Conservation (phyloP, 2,888 invertebrate genomes). For the Odontothrips loti region DNA sequence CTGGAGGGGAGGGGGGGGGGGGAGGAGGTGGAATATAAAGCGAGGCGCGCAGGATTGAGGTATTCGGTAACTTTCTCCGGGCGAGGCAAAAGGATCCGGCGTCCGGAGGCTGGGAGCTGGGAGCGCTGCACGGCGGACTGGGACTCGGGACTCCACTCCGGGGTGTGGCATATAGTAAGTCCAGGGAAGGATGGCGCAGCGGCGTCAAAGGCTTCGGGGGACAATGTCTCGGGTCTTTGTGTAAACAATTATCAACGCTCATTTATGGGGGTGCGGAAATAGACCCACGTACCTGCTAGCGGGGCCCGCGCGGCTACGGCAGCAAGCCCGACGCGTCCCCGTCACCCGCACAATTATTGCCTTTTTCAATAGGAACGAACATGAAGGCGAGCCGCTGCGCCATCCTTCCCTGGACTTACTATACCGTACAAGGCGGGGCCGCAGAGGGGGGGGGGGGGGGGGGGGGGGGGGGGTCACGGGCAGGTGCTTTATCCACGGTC, state of each 20-base stretch:
- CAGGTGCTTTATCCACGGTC: not conserved
- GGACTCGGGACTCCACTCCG: not conserved
- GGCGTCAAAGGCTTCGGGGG: too few relatives aligned
- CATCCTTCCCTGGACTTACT: too few relatives aligned
- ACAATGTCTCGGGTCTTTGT: too few relatives aligned
- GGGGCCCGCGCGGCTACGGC: too few relatives aligned
- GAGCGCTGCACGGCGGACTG: not conserved
- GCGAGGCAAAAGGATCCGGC: not conserved
- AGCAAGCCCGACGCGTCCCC: too few relatives aligned
- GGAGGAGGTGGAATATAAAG: not conserved
- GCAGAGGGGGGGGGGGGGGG: not conserved
- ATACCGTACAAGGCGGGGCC: slow-evolving; percentile 12
- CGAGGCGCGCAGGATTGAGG: slow-evolving; percentile 4
- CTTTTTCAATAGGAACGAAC: too few relatives aligned
- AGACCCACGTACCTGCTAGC: too few relatives aligned
- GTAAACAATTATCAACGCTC: too few relatives aligned
- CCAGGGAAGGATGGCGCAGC: too few relatives aligned
- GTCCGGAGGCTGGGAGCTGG: slow-evolving; percentile 16
- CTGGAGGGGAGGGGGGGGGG: not conserved
- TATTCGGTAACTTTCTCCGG: slow-evolving; percentile 19
- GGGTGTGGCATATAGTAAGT: slow-evolving; percentile 4
- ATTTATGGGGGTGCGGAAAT: too few relatives aligned
- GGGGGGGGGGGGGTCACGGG: not conserved
- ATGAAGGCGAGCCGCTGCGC: too few relatives aligned
- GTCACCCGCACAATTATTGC: too few relatives aligned